Base-by-base conservation (phyloP, 2,113 vertebrate species). In the Oreochromis niloticus region DNA sequence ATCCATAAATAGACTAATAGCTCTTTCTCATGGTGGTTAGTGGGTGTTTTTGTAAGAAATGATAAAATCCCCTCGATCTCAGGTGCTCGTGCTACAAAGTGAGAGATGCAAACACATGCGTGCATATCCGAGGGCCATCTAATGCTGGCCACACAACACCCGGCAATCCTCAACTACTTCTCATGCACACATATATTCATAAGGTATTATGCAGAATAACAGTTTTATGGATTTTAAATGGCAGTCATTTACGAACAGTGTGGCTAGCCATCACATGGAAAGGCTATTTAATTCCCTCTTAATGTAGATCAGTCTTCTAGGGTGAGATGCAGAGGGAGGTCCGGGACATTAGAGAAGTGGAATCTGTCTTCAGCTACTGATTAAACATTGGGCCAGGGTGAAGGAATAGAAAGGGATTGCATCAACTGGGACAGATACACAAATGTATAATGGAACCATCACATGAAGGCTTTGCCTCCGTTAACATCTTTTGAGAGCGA, bases 171-270 rank as follows among this genome's bases (percentile, higher is more conserved):
- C 92, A 93, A 95, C 91, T 91, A 90, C 92, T 89, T 90, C 92
- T 93, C 92, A 61, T 86, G 82, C 90, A 92, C 90, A 91, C 92
- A 94, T 96, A 95, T 94, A 96, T 96, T 96, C 93, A 95, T 95
- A 96, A 92, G 88, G 93, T 93, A 95, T 95, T 96, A 93, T 94
- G 94, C 94, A 95, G 93, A 96, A 96, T 95, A 96, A 96, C 94
- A 92, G 87, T 93, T 96, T 96, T 96, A 96, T 96, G 95, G 94
- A 94, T 96, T 95, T 96, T 95, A 96, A 96, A 95, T 94, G 92
- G 94, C 89, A 91, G 94, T 96, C 91, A 94, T 96, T 96, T 95
- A 95, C 87, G 63, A 95, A 96, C 92, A 95, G 83, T 89, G 91
- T 91, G 92, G 85, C 85, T 90, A 89, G 92, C 91, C 93, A 94